Evolutionary conservation across 2,888 invertebrate genomes (phyloP), one percentile per base, ranked within the genome.

Genomic region (Spicauda simplicius): DNA sequence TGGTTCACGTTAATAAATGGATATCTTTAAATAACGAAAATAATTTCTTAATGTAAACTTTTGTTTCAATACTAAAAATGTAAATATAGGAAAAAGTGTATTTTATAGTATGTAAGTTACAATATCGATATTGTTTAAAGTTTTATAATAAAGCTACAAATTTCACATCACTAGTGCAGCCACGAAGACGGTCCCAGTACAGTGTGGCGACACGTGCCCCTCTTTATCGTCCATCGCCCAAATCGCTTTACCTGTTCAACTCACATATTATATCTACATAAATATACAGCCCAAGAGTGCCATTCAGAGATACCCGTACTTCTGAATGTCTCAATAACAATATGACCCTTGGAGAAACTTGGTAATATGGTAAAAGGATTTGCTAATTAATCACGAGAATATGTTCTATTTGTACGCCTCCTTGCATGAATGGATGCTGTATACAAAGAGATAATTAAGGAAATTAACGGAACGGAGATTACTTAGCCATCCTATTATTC

Each of bases 351-450:
- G 54, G 63, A 16, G 48, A 18, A n/a, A 56, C 56, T 56, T 50
- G 56, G 30, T 48, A 56, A 64, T 64, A 56, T 56, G 33, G 56
- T 64, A 56, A 64, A 63, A 56, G 64, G 56, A 55, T 56, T 63
- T 48, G 30, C 48, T 63, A 63, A 63, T 56, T 63, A 63, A 63
- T 56, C 48, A 56, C 6, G 45, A 45, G 62, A 45, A 11, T 30
- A 37, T 11, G 33, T 33, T 60, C 30, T 10, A 5, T 54, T 14
- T 56, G 33, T 16, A 18, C 48, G 48, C 2, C 48, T 16, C n/a
- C 16, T 33, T 3, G 11, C n/a, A 33, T 18, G 10, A 56, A 56
- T 33, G 16, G 18, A 56, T 10, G n/a, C n/a, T 33, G 33, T n/a
- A 11, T 16, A 14, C 48, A 48, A 48, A 48, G 16, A 48, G 48